Conservation (phyloP, 2,888 invertebrate species). For the Parnassius smintheus region DNA sequence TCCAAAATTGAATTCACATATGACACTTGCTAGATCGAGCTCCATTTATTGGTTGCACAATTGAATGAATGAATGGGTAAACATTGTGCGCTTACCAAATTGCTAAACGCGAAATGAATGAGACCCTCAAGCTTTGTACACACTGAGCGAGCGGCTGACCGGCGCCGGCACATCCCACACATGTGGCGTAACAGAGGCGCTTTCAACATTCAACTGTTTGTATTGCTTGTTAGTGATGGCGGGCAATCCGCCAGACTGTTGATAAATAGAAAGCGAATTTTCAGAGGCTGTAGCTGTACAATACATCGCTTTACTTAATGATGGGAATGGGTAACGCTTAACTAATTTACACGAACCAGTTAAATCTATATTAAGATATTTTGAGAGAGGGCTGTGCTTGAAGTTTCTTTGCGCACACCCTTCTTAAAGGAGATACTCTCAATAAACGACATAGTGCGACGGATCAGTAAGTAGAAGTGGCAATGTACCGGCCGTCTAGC, state of each 20-base stretch:
- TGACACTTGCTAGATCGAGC: conserved; percentile 46
- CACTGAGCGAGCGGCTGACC: conserved; percentile 56
- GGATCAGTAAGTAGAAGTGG: too few species aligned
- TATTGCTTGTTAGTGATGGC: conserved; percentile 60
- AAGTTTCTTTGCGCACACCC: too few species aligned
- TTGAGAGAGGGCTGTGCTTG: too few species aligned
- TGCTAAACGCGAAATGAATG: conserved; percentile 79
- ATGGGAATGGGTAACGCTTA: conserved; percentile 27
- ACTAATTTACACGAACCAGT: neutral
- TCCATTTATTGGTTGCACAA: conserved; percentile 58
- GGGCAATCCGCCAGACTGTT: conserved; percentile 47
- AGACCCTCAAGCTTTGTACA: conserved; percentile 65
- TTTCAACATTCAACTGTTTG: conserved; percentile 72
- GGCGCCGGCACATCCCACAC: conserved; percentile 79
- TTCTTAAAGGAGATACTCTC: too few species aligned
- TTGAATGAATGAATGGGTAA: conserved; percentile 75
- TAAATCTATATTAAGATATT: too few species aligned
- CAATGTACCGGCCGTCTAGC: too few species aligned
- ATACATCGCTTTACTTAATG: conserved; percentile 39
- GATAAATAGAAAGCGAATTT: conserved; percentile 67
- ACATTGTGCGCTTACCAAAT: conserved; percentile 72
- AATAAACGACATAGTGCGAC: too few species aligned
- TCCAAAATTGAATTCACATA: conserved; percentile 28
- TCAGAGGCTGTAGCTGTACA: conserved; percentile 42
- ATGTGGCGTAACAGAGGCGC: conserved; percentile 76